Evolutionary conservation across 64 coral and sea anemone species (phyloP), one percentile per base, ranked within the genome.

Genomic region (Stylophora pistillata): DNA sequence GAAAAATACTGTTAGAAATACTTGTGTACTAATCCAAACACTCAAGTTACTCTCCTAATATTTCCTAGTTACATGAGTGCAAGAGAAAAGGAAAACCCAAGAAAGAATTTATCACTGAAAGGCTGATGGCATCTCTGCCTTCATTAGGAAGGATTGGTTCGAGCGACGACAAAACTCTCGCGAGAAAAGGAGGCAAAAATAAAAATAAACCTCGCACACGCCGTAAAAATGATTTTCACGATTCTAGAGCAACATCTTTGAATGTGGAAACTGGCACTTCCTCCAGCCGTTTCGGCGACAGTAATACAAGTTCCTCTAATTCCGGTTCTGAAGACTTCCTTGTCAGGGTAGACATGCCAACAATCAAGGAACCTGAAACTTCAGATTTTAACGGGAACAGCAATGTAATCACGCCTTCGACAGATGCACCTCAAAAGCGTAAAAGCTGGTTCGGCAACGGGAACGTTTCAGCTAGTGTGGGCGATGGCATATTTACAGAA

Each of bases 41-140:
- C 3, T 78, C 54, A 13, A 16, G 10, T 56, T 82, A n/a, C 33
- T 17, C 10, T 69, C 65, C 47, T 83, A 13, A 18, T 11, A 16
- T 83, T 65, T 21, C 63, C 29, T 65, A 90, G 89, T 54, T 90
- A 30, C 53, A 90, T 21, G 89, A 79, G 62, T 82, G 73, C 56
- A 47, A 12, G 10, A 82, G 53, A 30, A 84, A 84, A 21, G 9
- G 32, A 23, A 90, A 80, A 12, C 89, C 78, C 5, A 83, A 72
- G 16, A 82, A 53, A 41, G 65, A 83, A 31, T 37, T 72, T 6
- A 55, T 16, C 10, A 26, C 25, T 28, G 27, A 28, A 5, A 86
- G 58, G 33, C 34, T 81, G 30, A 31, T 78, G 0, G 77, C 55
- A 25, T 84, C 78, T 13, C 53, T 90, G 13, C 66, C 89, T 52